Evolutionary conservation across 2,113 vertebrate genomes (phyloP).

Genomic region (Vidua macroura): DNA sequence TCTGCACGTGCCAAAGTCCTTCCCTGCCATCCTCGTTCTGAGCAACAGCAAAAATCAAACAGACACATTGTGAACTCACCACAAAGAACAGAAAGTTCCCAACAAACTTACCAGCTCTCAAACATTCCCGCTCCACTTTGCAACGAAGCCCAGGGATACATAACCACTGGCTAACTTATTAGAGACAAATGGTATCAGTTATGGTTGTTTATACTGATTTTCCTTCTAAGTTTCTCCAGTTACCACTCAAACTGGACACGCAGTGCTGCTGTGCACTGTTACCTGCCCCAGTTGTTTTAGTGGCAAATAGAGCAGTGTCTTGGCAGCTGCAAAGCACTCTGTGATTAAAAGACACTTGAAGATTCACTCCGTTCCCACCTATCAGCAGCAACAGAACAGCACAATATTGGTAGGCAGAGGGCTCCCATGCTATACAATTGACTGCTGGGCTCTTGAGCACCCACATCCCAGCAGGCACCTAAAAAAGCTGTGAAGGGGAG

Average conservation of each 20-base stretch:
- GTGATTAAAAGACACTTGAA: not conserved
- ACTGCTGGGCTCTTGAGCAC: not conserved
- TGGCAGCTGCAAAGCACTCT: not conserved
- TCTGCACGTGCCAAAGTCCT: not conserved
- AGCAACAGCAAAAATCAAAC: not conserved
- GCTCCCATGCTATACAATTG: not conserved
- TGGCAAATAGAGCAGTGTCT: not conserved
- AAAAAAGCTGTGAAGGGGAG: not conserved
- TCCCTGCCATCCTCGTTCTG: not conserved
- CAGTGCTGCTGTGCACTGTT: not conserved
- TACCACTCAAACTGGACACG: not conserved
- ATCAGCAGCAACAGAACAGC: not conserved
- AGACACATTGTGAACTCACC: not conserved
- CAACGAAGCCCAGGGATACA: not conserved
- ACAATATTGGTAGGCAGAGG: rapidly evolving
- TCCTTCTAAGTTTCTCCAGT: not conserved
- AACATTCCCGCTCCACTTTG: not conserved
- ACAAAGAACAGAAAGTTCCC: not conserved
- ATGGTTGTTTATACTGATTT: not conserved
- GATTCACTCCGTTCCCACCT: not conserved
- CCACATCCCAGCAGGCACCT: not conserved
- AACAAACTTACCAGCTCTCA: not conserved
- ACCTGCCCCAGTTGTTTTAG: not conserved
- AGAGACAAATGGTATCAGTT: not conserved
- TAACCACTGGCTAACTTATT: not conserved